phyloP scores from a whole-genome alignment of 2,113 vertebrate genomes.

The Columba janthina region DNA sequence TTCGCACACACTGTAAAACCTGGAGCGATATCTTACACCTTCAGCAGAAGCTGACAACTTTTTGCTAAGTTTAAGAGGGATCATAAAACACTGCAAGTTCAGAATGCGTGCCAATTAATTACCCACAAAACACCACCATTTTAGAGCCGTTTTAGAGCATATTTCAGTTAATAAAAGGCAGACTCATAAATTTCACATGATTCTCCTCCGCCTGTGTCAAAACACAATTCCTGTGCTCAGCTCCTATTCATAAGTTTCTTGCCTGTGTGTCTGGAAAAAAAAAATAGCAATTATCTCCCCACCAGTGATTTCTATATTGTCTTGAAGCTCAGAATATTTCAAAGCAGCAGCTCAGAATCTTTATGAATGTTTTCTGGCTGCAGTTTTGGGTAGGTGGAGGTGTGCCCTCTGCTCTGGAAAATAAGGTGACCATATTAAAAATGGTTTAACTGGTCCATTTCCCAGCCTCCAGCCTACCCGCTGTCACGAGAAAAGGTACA shows the following conservation, averaged over 20 bases:
- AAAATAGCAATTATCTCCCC: background rate
- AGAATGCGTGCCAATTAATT: background rate
- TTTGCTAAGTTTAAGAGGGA: background rate
- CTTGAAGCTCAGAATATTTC: background rate
- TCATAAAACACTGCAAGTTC: background rate
- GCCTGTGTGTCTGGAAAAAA: background rate
- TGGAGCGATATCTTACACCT: background rate
- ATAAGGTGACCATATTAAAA: background rate
- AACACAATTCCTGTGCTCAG: background rate
- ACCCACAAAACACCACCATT: background rate
- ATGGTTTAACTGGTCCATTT: rapidly evolving
- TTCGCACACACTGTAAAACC: background rate
- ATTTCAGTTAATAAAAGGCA: background rate
- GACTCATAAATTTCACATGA: background rate
- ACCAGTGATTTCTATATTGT: rapidly evolving
- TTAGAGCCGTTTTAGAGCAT: background rate
- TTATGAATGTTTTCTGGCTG: background rate
- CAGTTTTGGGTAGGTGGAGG: background rate
- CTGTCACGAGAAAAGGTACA: background rate
- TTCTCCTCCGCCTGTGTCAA: background rate
- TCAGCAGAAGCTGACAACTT: background rate
- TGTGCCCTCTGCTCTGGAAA: background rate
- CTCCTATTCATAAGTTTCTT: background rate
- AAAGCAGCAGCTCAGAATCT: background rate
- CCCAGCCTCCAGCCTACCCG: background rate